Base-by-base conservation (phyloP, 2,797 vertebrate species). In the Iguana delicatissima region DNA sequence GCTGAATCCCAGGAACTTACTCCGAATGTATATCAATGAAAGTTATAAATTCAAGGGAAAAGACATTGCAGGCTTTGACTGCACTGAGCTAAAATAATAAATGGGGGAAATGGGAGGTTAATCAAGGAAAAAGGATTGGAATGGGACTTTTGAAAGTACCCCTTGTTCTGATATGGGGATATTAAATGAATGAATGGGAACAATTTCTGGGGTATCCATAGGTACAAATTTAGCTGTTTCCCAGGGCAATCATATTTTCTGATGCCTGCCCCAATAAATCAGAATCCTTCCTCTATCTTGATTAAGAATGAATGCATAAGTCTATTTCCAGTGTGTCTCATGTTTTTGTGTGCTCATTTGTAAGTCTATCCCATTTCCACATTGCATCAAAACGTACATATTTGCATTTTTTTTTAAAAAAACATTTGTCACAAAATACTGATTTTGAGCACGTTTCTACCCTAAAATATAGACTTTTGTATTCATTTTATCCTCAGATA, bases 1-100 rank as follows among this genome's bases (percentile, higher is more conserved):
- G 4, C 42, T 64, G 64, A 64, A 86, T 74, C 77, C 7, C 38
- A 35, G 55, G 32, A 13, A 64, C 84, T 76, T 92, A 80, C 26
- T 87, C 74, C 42, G 20, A 32, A 26, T 22, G 57, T 42, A 64
- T 50, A 14, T 29, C 55, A 69, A 20, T 42, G 80, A 46, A 80
- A 73, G 50, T 10, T 29, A 92, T 32, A 84, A 84, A 88, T 88
- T n/a, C 62, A 87, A 64, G 35, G 72, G 64, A 62, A 64, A 32
- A 64, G 42, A 80, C 3, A 42, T 50, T 35, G 84, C 24, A 38
- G 35, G 20, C 18, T 42, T 88, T 42, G 81, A 69, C 55, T 87
- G 87, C 42, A 73, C 24, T 35, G 50, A 69, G 38, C 73, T 24
- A 80, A 80, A 80, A 38, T 69, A 87, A 80, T 80, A 80, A 84